Base-by-base conservation (phyloP, 2,797 vertebrate species). In the Eleutherodactylus coqui region DNA sequence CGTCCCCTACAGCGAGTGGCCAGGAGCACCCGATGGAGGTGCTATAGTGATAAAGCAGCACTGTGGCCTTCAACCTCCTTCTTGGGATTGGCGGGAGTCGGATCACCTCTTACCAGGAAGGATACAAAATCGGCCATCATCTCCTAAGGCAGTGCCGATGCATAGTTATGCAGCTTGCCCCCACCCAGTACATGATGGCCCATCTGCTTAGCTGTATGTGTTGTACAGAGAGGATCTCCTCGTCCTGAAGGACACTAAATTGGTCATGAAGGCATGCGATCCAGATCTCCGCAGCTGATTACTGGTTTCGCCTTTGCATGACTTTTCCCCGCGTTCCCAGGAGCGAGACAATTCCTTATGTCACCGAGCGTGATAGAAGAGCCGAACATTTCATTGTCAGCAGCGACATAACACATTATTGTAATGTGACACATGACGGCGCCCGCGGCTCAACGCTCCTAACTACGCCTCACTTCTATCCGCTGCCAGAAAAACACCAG, bases 391-490 rank as follows among this genome's bases (percentile, higher is more conserved):
- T 41, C 24, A 70, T 70, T 70, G 36, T 38, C 67, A 70, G 34
- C 36, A 21, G 8, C 16, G 17, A 70, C 21, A 38, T 70, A 70
- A 70, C 17, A 41, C 67, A 41, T 70, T 70, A 70, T 41, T 38
- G 67, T 70, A 70, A 70, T 70, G 67, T 70, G 67, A 70, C 67
- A 67, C 5, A 41, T 38, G 67, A 70, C 9, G 19, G 8, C 1
- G 67, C 34, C 36, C 2, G 32, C 36, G 17, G 67, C 67, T 38
- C 34, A 70, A 70, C 17, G 34, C 67, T 70, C 34, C 67, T 38
- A 83, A 82, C 43, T 43, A n/a, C 21, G 55, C 79, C 55, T 75
- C 70, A n/a, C 75, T 62, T 43, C 27, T 69, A 67, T 86, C 85
- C 47, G 60, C 72, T 11, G 60, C 36, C 24, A 34, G 29, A 55